Conservation (phyloP, 2,888 invertebrate genomes). For the Mythimna vitellina region DNA sequence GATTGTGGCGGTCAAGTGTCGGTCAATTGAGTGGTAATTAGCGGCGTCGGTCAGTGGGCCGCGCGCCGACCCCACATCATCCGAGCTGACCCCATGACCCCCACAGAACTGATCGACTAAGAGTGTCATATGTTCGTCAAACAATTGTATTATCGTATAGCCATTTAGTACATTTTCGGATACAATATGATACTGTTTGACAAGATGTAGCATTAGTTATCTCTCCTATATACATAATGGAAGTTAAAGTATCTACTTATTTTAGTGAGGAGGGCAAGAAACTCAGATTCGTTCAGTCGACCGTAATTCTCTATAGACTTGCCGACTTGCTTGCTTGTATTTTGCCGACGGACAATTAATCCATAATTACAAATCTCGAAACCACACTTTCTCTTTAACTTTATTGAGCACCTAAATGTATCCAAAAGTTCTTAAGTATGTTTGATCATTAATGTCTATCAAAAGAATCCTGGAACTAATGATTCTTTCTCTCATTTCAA, state of each 20-base stretch:
- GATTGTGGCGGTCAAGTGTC: constrained; percentile 56
- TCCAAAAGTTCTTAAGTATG: constrained; percentile 7
- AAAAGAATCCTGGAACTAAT: constrained; percentile 5
- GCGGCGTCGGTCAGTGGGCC: constrained; percentile 55
- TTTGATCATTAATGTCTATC: constrained; percentile 7
- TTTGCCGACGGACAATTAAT: constrained; percentile 6
- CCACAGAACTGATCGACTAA: neutral
- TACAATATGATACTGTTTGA: neutral
- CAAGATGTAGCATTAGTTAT: neutral
- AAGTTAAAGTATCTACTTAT: neutral
- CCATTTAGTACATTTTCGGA: neutral
- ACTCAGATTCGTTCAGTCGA: neutral
- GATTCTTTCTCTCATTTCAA: constrained; percentile 5
- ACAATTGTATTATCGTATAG: neutral
- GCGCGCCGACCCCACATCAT: constrained; percentile 1
- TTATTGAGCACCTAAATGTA: neutral
- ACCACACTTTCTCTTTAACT: constrained; percentile 16
- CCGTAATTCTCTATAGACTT: neutral
- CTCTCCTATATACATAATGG: neutral
- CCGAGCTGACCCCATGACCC: constrained; percentile 11
- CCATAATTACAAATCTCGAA: neutral
- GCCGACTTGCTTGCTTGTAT: no score
- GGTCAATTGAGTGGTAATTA: constrained; percentile 70
- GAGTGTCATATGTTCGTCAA: neutral
- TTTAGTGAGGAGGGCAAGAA: neutral